These are phyloP conservation scores for Polyergus mexicanus DNA, from an alignment of 1,140 invertebrate genomes.

Conservation along the genomic window DNA sequence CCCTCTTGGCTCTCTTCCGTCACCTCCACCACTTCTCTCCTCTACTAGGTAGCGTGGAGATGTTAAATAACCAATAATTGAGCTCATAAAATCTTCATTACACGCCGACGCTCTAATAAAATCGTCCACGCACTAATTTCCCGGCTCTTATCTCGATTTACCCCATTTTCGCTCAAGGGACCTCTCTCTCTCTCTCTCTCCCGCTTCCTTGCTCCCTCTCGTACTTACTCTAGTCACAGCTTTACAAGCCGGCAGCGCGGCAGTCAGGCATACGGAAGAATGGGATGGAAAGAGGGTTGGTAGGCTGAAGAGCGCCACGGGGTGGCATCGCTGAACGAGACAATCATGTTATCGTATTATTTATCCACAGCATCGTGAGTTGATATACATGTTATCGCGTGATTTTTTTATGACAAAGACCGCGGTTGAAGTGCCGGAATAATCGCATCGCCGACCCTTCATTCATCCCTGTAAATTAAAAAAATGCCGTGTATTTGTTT, in stretches of 20 bases:
- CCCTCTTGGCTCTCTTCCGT: slow-evolving; percentile 13
- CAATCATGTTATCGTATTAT: slow-evolving; percentile 81
- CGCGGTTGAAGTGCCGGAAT: slow-evolving; percentile 55
- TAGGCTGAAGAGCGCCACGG: slow-evolving; percentile 59
- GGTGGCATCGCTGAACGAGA: slow-evolving; percentile 74
- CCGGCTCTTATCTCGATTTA: slow-evolving; percentile 80
- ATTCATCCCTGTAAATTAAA: slow-evolving; percentile 36
- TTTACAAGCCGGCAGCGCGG: slow-evolving; percentile 51
- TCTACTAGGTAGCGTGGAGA: slow-evolving; percentile 57
- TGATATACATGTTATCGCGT: slow-evolving; percentile 61
- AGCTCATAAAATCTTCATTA: slow-evolving; percentile 83
- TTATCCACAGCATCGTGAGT: slow-evolving; percentile 69
- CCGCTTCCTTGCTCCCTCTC: slow-evolving; percentile 1
- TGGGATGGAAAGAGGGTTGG: slow-evolving; percentile 60
- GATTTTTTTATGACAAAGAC: slow-evolving; percentile 63
- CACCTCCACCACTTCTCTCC: neutral
- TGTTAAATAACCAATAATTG: slow-evolving; percentile 80
- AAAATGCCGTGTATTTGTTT: slow-evolving; percentile 23
- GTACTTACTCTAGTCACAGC: slow-evolving; percentile 42
- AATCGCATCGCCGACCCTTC: slow-evolving; percentile 49
- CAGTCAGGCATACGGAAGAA: slow-evolving; percentile 62
- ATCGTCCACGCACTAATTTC: slow-evolving; percentile 83
- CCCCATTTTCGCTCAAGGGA: slow-evolving; percentile 77
- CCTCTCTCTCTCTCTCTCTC: neutral
- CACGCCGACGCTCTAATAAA: slow-evolving; percentile 79